Evolutionary conservation across 2,888 invertebrate genomes (phyloP).

Genomic region (Schizotus pectinicornis): DNA sequence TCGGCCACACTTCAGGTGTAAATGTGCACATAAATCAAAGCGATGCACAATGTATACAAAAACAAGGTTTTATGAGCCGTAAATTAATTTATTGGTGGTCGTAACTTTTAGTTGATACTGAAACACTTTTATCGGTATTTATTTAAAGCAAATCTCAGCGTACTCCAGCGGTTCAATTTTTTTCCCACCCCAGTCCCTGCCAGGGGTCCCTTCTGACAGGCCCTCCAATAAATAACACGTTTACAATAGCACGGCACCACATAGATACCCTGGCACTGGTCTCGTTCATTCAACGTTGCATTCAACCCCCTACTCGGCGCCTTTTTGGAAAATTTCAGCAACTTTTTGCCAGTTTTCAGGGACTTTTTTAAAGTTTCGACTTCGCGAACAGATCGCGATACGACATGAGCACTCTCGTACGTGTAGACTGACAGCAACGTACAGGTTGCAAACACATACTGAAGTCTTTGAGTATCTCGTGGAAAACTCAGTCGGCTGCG

Average conservation of each 20-base stretch:
- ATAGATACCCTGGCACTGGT: background rate
- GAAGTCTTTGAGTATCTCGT: conserved; percentile 59
- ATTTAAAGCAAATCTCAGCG: conserved; percentile 7
- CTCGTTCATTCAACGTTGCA: too few species aligned
- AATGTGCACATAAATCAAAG: conserved; percentile 45
- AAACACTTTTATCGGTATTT: conserved; percentile 35
- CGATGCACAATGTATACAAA: conserved; percentile 45
- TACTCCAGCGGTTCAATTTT: background rate
- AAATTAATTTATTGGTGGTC: conserved; percentile 53
- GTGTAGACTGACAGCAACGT: conserved; percentile 49
- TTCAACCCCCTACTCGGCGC: conserved; percentile 26
- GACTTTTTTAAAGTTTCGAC: conserved; percentile 1
- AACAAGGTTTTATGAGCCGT: conserved; percentile 50
- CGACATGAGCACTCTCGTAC: conserved; percentile 42
- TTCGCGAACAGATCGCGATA: conserved; percentile 48
- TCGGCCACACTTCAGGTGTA: conserved; percentile 42
- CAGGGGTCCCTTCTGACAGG: background rate
- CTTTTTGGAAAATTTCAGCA: conserved; percentile 7
- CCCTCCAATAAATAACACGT: conserved; percentile 35
- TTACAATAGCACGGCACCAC: conserved; percentile 40
- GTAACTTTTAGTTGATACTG: conserved; percentile 46
- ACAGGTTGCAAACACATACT: conserved; percentile 61
- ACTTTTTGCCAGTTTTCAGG: background rate
- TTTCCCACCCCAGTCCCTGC: background rate
- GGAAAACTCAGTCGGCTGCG: conserved; percentile 56